These are phyloP conservation scores for Eulemur albifrons DNA, from an alignment of 2,797 vertebrate species.

Conservation along the genomic window DNA sequence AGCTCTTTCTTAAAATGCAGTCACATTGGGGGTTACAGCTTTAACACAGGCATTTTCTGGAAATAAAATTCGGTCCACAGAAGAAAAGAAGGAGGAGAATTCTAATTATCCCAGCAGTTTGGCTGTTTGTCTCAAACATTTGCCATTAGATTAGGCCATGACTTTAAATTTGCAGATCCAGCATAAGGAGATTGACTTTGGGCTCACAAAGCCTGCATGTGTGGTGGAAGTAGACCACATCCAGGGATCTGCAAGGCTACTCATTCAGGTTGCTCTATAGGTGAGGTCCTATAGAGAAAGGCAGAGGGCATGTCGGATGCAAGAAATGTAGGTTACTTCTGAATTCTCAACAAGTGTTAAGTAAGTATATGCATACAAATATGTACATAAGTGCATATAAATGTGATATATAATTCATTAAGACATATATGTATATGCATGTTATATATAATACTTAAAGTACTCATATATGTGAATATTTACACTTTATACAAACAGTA, in stretches of 20 bases:
- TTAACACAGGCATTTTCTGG: not conserved
- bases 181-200: too few relatives aligned
- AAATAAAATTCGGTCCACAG: not conserved
- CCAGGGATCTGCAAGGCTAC: not conserved
- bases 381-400: not conserved
- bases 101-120: not conserved
- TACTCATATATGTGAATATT: not conserved
- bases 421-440: not conserved
- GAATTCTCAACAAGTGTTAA: not conserved
- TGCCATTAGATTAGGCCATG: not conserved
- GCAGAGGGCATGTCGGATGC: not conserved
- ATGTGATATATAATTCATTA: not conserved
- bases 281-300: not conserved
- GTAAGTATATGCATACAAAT: not conserved
- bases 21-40: not conserved
- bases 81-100: not conserved
- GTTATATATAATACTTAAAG: not conserved
- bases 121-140: not conserved
- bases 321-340: not conserved
- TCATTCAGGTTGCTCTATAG: not conserved
- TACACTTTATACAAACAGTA: not conserved
- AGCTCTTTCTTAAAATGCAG: not conserved
- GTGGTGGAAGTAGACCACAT: not conserved
- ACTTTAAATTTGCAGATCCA: not conserved
- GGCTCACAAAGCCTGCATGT: not conserved